These are phyloP conservation scores for Elegia similella DNA, from an alignment of 2,888 invertebrate genomes.

Conservation along the genomic window DNA sequence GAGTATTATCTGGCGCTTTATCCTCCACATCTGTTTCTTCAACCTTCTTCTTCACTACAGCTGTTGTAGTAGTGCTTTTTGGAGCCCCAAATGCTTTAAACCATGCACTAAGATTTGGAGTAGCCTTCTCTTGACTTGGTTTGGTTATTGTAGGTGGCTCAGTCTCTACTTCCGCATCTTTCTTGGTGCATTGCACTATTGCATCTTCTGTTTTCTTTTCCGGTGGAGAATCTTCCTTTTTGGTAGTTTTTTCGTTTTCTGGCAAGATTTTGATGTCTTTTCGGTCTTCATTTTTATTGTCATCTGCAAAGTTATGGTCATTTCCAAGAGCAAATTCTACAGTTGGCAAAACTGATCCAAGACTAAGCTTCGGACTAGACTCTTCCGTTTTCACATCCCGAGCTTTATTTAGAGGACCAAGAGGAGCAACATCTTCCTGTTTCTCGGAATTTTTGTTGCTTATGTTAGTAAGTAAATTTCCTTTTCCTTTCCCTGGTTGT, in stretches of 20 bases:
- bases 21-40: conserved; percentile 78
- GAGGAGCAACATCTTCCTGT: conserved; percentile 80
- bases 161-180: conserved; percentile 69
- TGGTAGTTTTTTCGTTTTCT: conserved; percentile 35
- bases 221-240: conserved; percentile 39
- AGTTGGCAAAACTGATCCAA: conserved; percentile 91
- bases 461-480: conserved; percentile 89
- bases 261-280: conserved; percentile 32
- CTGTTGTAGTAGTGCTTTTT: conserved; percentile 82
- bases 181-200: conserved; percentile 48
- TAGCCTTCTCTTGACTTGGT: conserved; percentile 85
- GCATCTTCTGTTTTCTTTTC: conserved; percentile 47
- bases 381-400: conserved; percentile 84
- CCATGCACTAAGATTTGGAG: conserved; percentile 95
- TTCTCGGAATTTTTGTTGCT: conserved; percentile 77
- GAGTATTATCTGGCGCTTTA: conserved; percentile 53
- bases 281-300: conserved; percentile 33
- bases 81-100: conserved; percentile 95
- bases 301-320: conserved; percentile 82
- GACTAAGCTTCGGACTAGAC: conserved; percentile 89
- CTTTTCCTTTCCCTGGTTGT: conserved; percentile 94
- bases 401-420: conserved; percentile 78
- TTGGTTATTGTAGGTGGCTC: conserved; percentile 56
- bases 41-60: conserved; percentile 80
- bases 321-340: conserved; percentile 85